phyloP scores from a whole-genome alignment of 2,113 vertebrate species.

The Oriolus oriolus region DNA sequence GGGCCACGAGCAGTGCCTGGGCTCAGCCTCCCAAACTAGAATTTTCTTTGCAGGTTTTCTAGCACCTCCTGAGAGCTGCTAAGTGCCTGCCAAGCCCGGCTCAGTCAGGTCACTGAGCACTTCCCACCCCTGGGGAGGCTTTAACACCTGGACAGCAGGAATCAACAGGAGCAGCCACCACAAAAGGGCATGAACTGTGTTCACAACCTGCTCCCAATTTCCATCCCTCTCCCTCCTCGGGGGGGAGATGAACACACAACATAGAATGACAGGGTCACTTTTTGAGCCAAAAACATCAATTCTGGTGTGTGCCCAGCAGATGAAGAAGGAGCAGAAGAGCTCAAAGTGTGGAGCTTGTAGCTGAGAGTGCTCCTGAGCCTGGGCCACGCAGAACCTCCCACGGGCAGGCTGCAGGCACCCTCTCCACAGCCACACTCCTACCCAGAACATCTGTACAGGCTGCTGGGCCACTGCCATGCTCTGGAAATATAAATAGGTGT shows the following conservation, averaged over 20 bases:
- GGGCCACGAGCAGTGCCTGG: background rate
- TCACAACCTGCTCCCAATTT: background rate
- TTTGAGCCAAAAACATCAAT: background rate
- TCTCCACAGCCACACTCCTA: background rate
- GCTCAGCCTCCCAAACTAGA: background rate
- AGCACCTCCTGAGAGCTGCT: background rate
- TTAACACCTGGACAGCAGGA: background rate
- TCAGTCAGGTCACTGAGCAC: background rate
- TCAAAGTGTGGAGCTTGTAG: background rate
- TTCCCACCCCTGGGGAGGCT: background rate
- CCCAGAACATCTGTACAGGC: slow-evolving; percentile 30
- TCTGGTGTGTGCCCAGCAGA: background rate
- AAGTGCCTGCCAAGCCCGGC: background rate
- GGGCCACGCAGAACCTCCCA: background rate
- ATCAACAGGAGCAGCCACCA: background rate
- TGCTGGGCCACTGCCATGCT: background rate
- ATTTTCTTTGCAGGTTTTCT: background rate
- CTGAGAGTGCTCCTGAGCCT: background rate
- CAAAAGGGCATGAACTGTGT: background rate
- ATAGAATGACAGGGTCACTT: background rate
- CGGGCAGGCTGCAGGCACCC: background rate
- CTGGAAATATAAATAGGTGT: slow-evolving; percentile 42
- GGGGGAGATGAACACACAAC: background rate
- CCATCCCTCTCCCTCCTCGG: rapidly evolving
- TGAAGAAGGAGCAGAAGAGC: background rate